A percentile compares a stretch with the other conserved stretches of the same genome.
Conservation (phyloP, 2,888 invertebrate species). For the Pharmacophagus antenor region DNA sequence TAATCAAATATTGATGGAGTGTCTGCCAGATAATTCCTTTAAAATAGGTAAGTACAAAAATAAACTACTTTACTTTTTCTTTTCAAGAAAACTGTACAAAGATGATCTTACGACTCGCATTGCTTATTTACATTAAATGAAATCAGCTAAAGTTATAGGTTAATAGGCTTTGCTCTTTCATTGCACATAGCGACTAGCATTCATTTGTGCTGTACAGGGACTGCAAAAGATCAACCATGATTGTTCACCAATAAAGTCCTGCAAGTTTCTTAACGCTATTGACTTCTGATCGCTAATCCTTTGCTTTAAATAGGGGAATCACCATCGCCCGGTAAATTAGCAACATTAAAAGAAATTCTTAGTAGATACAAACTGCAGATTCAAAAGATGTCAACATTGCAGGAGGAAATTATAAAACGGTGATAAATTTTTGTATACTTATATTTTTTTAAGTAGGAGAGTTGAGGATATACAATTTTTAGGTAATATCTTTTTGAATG, state of each 20-base stretch:
- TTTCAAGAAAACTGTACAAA: no score
- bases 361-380: constrained; percentile 64
- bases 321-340: constrained; percentile 66
- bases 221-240: no score
- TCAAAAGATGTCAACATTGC: constrained; percentile 59
- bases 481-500: no score
- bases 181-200: not conserved
- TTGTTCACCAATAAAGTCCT: no score
- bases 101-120: no score
- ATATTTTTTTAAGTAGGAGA: not conserved
- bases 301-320: constrained; percentile 57
- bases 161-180: no score
- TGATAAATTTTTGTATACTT: constrained; percentile 34
- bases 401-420: constrained; percentile 69
- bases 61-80: not conserved
- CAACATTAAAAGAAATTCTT: constrained; percentile 66
- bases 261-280: not conserved
- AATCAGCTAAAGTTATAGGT: no score
- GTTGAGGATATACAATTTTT: no score
- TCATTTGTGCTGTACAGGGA: no score
- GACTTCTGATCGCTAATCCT: not conserved
- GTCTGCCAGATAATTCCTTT: constrained; percentile 58
- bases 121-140: no score
- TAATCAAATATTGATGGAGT: constrained; percentile 63
- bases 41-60: constrained; percentile 49